A percentile compares a stretch with the other conserved stretches of the same genome.
Conservation (phyloP, 2,797 vertebrate genomes). For the Bufotes viridis region DNA sequence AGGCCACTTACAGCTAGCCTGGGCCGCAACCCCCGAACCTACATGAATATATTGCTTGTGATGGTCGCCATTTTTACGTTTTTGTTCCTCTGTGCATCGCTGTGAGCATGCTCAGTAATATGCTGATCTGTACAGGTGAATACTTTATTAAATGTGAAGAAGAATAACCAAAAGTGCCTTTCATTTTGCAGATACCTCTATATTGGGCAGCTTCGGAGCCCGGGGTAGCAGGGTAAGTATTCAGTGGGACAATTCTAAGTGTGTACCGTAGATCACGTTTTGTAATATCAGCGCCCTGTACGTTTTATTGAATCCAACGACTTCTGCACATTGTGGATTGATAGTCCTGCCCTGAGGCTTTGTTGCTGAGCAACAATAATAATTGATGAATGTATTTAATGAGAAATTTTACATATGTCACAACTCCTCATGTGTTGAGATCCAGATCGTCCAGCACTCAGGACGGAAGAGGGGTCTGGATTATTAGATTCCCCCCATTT, state of each 20-base stretch:
- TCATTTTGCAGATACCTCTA: slow-evolving; percentile 76
- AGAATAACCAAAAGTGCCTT: not conserved
- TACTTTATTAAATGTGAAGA: too few species aligned
- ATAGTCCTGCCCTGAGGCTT: not conserved
- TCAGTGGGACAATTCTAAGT: not conserved
- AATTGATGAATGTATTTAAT: not conserved
- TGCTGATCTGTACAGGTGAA: too few species aligned
- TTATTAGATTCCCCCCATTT: not conserved
- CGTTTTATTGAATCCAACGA: not conserved
- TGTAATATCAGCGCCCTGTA: not conserved
- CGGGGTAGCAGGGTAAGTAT: slow-evolving; percentile 77
- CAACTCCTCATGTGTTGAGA: too few species aligned
- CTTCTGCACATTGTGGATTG: not conserved
- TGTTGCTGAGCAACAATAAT: not conserved
- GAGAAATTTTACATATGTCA: not conserved
- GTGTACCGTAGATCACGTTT: not conserved
- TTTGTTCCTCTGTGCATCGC: too few species aligned
- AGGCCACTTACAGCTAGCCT: too few species aligned
- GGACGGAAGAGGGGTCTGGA: not conserved
- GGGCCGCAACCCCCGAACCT: too few species aligned
- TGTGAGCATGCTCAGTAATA: too few species aligned
- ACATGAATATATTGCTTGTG: too few species aligned
- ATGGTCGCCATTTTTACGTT: too few species aligned
- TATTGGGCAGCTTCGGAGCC: slow-evolving; percentile 78
- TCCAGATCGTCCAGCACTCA: not conserved